Evolutionary conservation across 2,113 vertebrate species (phyloP).

Genomic region (Dicerorhinus sumatrensis): DNA sequence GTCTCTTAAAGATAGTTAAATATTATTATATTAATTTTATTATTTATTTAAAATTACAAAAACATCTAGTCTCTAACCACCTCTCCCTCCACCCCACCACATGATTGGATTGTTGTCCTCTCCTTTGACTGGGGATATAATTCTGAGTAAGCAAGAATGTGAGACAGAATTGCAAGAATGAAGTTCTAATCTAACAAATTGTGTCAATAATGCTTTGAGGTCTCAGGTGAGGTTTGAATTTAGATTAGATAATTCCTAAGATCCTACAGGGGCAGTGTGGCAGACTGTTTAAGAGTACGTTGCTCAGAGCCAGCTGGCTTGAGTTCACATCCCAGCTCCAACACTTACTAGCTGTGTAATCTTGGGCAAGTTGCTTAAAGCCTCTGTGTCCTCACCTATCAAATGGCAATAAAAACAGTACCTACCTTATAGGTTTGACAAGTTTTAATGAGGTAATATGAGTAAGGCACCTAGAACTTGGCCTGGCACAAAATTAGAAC

Average conservation of each 20-base stretch:
- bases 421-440: not conserved
- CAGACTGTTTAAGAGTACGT: not conserved
- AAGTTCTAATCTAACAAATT: not conserved
- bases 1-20: not conserved
- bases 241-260: not conserved
- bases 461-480: not conserved
- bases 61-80: not conserved
- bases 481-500: not conserved
- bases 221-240: not conserved
- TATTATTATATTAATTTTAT: not conserved
- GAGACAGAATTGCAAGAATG: not conserved
- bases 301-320: not conserved
- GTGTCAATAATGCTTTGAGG: not conserved
- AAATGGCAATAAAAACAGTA: not conserved
- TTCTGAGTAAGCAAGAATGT: not conserved
- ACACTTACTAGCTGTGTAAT: not conserved
- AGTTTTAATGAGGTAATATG: not conserved
- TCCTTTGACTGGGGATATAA: not conserved
- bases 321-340: not conserved
- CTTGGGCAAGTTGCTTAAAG: not conserved
- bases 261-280: not conserved
- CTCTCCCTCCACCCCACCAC: not conserved
- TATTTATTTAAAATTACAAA: conserved; percentile 17
- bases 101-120: not conserved
- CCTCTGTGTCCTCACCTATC: not conserved